Evolutionary conservation across 1,140 invertebrate species (phyloP).

Genomic region (Armadillidium nasatum): DNA sequence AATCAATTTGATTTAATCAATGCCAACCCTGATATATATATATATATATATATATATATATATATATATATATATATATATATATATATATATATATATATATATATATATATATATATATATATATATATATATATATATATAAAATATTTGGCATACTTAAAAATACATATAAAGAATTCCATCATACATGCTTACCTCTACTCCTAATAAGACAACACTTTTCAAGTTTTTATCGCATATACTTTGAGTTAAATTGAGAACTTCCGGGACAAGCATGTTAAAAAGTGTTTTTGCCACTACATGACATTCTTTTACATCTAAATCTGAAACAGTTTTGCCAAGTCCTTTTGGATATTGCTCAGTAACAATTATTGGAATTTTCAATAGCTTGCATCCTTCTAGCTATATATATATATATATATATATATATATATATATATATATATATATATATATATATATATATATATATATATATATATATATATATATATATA

Average conservation of each 20-base stretch:
- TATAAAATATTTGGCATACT: neutral
- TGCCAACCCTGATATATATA: neutral
- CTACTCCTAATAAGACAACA: conserved; percentile 77
- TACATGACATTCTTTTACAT: conserved; percentile 61
- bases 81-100: neutral
- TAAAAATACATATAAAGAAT: neutral
- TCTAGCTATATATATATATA: conserved; percentile 54
- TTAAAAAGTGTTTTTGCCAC: conserved; percentile 77
- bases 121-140: neutral
- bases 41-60: too few species aligned
- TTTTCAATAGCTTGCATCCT: conserved; percentile 66
- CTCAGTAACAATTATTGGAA: conserved; percentile 79
- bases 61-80: neutral
- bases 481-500: neutral
- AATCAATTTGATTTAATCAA: neutral
- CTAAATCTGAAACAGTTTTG: conserved; percentile 68
- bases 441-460: neutral
- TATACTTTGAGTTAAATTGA: conserved; percentile 55
- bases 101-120: too few species aligned
- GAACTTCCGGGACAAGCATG: conserved; percentile 72
- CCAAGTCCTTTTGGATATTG: conserved; percentile 72
- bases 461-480: neutral
- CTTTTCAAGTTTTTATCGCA: conserved; percentile 54
- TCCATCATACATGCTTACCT: conserved; percentile 54
- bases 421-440: neutral